A percentile compares a stretch with the other conserved stretches of the same genome.
Conservation (phyloP, 2,888 invertebrate genomes). For the Litoditis marina region DNA sequence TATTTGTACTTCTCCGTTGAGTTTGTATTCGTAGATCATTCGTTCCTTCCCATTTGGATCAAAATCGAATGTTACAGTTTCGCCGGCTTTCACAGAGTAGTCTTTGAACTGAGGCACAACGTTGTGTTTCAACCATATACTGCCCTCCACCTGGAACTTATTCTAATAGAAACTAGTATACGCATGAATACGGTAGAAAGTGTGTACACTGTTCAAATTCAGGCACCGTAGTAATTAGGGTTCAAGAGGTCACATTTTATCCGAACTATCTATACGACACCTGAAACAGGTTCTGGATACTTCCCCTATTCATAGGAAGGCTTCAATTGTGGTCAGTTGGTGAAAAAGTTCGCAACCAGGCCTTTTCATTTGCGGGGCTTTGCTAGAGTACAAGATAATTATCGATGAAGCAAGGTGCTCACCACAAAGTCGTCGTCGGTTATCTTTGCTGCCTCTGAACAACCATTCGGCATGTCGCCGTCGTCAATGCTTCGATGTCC, state of each 20-base stretch:
- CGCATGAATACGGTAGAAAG: no score
- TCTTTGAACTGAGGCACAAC: background rate
- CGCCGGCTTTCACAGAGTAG: background rate
- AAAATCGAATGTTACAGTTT: slow-evolving; percentile 2
- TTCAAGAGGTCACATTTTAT: no score
- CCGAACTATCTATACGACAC: no score
- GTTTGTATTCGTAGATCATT: slow-evolving; percentile 13
- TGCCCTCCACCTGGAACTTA: background rate
- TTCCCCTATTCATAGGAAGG: no score
- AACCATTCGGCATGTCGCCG: slow-evolving; percentile 5
- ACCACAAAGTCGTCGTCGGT: slow-evolving; percentile 6
- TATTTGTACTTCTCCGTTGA: slow-evolving; percentile 18
- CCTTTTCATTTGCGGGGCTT: no score
- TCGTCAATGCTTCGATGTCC: slow-evolving; percentile 11
- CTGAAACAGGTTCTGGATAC: no score
- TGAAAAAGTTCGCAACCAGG: no score
- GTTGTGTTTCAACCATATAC: background rate
- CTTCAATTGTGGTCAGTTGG: no score
- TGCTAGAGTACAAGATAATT: no score
- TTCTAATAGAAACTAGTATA: no score
- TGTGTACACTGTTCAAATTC: no score
- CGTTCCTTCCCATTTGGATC: background rate
- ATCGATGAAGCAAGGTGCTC: background rate
- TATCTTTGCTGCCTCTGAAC: background rate
- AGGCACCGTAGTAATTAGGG: no score